Percentiles rank a stretch among this genome's conserved stretches.
phyloP scores from a whole-genome alignment of 2,797 vertebrate genomes.

The Phoxinus dragarum region DNA sequence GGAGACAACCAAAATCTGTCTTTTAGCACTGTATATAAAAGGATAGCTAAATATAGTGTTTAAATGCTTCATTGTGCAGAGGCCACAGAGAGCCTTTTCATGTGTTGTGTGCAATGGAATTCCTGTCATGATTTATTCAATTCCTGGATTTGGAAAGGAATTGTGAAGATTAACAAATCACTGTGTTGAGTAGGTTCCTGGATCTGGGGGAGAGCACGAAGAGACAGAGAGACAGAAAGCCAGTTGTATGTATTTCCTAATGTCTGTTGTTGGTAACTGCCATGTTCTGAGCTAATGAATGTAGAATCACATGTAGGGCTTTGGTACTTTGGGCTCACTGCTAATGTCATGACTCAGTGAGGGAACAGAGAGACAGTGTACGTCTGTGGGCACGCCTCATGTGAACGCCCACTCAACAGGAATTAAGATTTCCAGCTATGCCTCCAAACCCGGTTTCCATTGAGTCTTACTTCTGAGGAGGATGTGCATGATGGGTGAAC shows the following conservation, averaged over 20 bases:
- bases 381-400: not conserved
- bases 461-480: not conserved
- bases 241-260: not conserved
- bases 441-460: constrained; percentile 41
- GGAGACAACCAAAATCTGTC: constrained; percentile 59
- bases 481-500: not conserved
- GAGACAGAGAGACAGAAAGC: not conserved
- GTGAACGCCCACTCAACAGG: constrained; percentile 26
- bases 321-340: constrained; percentile 2
- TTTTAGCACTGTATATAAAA: constrained; percentile 69
- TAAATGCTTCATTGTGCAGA: constrained; percentile 71
- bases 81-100: constrained; percentile 77
- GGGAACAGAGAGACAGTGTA: constrained; percentile 29
- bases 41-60: constrained; percentile 72
- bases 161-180: constrained; percentile 61
- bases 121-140: constrained; percentile 72
- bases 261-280: not conserved
- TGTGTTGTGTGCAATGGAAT: constrained; percentile 67
- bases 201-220: constrained; percentile 18
- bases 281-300: constrained; percentile 15
- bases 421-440: constrained; percentile 40
- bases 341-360: not conserved
- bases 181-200: constrained; percentile 49
- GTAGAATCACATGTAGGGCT: not conserved
- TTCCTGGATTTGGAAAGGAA: constrained; percentile 67